Conservation (phyloP, 2,888 invertebrate genomes). For the Eilema griseolum region DNA sequence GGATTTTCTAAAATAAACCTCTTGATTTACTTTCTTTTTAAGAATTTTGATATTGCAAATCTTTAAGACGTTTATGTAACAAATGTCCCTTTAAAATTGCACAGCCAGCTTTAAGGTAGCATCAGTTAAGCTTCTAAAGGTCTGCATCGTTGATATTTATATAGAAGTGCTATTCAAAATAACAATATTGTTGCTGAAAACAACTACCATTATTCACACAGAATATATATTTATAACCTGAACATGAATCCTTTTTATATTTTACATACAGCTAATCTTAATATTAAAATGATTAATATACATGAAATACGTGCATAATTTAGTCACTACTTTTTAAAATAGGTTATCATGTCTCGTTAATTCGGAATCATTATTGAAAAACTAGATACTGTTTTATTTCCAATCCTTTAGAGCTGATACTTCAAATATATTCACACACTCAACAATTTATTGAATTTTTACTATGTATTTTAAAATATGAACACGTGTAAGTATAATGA, state of each 20-base stretch:
- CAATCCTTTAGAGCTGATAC: not conserved
- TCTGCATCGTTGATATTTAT: not conserved
- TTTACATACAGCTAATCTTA: conserved; percentile 3
- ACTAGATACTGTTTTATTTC: not conserved
- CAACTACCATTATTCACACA: conserved; percentile 1
- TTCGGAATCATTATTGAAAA: not conserved
- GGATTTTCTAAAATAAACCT: too few species aligned
- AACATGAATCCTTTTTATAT: not conserved
- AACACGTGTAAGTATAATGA: too few species aligned
- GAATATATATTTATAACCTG: not conserved
- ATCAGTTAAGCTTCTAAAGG: too few species aligned
- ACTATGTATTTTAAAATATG: not conserved
- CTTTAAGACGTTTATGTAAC: not conserved
- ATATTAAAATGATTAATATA: conserved; percentile 3
- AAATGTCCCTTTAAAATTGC: not conserved
- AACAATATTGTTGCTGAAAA: not conserved
- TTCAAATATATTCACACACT: not conserved
- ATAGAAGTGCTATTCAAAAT: conserved; percentile 3
- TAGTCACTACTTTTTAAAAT: not conserved
- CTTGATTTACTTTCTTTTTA: too few species aligned
- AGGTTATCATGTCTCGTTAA: not conserved
- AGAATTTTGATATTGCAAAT: too few species aligned
- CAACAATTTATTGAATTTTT: not conserved
- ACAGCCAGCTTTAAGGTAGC: not conserved
- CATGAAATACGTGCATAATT: conserved; percentile 3